Evolutionary conservation across 1,140 invertebrate genomes (phyloP).

Genomic region (Drosophila pseudoananassae): DNA sequence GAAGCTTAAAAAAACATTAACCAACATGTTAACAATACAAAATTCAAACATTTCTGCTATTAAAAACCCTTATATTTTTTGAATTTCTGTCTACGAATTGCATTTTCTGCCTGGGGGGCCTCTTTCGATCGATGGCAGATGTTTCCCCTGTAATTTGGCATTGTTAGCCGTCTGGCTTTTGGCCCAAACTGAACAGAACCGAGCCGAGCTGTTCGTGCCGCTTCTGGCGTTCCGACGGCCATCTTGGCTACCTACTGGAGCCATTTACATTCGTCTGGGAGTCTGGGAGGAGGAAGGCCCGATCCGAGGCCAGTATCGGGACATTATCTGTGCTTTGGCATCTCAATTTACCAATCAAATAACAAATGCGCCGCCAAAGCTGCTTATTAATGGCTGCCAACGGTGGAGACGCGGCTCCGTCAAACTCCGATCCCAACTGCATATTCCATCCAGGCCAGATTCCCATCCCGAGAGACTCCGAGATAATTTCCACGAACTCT

Average conservation of each 20-base stretch:
- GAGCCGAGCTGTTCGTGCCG: conserved; percentile 38
- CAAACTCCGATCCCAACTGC: conserved; percentile 26
- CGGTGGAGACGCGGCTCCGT: conserved; percentile 47
- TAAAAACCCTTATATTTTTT: not conserved
- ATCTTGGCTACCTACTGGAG: conserved; percentile 76
- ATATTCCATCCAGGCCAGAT: conserved; percentile 11
- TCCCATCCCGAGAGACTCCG: conserved; percentile 10
- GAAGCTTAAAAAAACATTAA: too few relatives aligned
- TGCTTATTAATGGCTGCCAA: conserved; percentile 80
- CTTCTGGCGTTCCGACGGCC: conserved; percentile 39
- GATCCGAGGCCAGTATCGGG: conserved; percentile 5
- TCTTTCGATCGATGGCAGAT: conserved; percentile 26
- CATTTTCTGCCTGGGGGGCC: conserved; percentile 26
- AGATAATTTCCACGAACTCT: conserved; percentile 76
- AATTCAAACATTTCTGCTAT: not conserved
- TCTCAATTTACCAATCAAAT: conserved; percentile 83
- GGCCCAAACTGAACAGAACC: not conserved
- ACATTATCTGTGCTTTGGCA: conserved; percentile 64
- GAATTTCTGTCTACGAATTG: conserved; percentile 1
- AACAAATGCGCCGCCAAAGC: conserved; percentile 77
- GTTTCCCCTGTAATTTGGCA: conserved; percentile 63
- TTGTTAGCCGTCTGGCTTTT: conserved; percentile 36
- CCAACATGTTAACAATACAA: not conserved
- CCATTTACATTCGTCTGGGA: conserved; percentile 69
- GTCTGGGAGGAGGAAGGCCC: too few relatives aligned